Evolutionary conservation across 2,888 invertebrate genomes (phyloP), one percentile per base, ranked within the genome.

Genomic region (Punctoribates punctum): DNA sequence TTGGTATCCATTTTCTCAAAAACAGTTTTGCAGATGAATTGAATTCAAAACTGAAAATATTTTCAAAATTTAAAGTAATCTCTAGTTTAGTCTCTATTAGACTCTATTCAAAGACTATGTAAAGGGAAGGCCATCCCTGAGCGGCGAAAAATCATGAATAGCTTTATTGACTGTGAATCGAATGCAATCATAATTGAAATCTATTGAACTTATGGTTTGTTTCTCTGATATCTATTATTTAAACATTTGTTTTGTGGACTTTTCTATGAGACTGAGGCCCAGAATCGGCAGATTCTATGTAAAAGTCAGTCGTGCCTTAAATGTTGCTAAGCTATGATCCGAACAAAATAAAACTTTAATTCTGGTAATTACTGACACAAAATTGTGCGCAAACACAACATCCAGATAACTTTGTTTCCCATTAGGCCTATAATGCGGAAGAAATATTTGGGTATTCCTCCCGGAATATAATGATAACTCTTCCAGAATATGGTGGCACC

Each of bases 291-390:
- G 29, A 29, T 34, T 29, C 29, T 65, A 65, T 34, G 17, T 65
- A 65, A 65, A 25, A 65, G 29, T 65, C 65, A 65, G 11, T 65
- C 65, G 65, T 65, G 65, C 65, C 29, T 65, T 29, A 29, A 65
- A n/a, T 65, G 65, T 65, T 65, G 65, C 65, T 65, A 65, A 29
- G 65, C 15, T 65, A 65, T 65, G 11, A 29, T 3, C 23, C 60
- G 60, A 23, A 20, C 60, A 60, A 23, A 60, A 60, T 17, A 60
- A 20, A 60, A 25, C 27, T 65, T 65, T 65, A 29, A 29, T 65
- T 29, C 65, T 51, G 29, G 17, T 9, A 29, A 65, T 29, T 62
- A 25, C 2, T 25, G 20, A 27, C 25, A 62, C 6, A 23, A 62
- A 20, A 23, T 65, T 65, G n/a, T 20, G 25, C 57, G 20, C 57